Evolutionary conservation across 2,888 invertebrate species (phyloP), one percentile per base, ranked within the genome.

Genomic region (Drosophila formosana): DNA sequence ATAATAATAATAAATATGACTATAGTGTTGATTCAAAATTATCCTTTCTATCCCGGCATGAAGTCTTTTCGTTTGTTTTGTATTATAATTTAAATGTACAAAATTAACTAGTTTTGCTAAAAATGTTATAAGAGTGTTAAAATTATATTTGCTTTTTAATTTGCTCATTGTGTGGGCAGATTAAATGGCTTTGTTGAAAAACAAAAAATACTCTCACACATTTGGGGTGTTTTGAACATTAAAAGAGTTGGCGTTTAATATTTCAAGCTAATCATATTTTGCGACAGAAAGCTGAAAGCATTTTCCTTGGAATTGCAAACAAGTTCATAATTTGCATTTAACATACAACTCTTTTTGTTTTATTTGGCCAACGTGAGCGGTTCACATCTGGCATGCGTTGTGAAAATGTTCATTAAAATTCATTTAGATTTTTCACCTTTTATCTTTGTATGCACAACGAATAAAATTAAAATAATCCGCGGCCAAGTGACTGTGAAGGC

Each of bases 381-480:
- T 32, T 47, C 26, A n/a, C 6, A 28, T 39, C 11, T 49, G 26
- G 8, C 13, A 13, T 50, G 52, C 75, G 53, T 64, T 69, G 18
- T 18, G 18, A 2, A 71, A 72, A 82, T 71, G 70, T 71, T 70
- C 85, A 77, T 85, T 83, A 81, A 81, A 75, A 84, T 83, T 83
- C 81, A 85, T 83, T 84, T 82, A 75, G 79, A 82, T 77, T 82
- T 82, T 81, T 82, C 79, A 82, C 85, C 81, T 84, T 83, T 83
- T 83, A 83, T 83, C 85, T 83, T 64, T 81, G 82, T 72, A 72
- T 79, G 82, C 83, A 79, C 83, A 82, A 85, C 84, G 83, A 83
- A 82, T 85, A 79, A 84, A 85, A 83, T 83, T 83, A 85, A 82
- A 83, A 82, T 84, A 83, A 85, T 82, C 83, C 83, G 71, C 68